These are phyloP conservation scores for Gibbula magus DNA, from an alignment of 2,888 invertebrate species.

Conservation along the genomic window DNA sequence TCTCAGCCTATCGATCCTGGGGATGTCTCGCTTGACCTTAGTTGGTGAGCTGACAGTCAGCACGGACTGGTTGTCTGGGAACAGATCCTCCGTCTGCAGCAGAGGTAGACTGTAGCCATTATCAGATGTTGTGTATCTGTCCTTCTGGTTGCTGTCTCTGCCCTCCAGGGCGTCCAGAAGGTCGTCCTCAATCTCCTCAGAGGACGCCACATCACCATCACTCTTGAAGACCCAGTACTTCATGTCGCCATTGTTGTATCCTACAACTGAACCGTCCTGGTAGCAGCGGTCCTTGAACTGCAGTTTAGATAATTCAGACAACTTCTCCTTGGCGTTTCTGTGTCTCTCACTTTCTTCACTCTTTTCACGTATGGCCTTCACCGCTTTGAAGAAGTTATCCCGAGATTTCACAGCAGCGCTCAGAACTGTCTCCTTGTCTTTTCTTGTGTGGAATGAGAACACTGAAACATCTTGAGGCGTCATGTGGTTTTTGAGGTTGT, in stretches of 20 bases:
- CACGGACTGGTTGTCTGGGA: background rate
- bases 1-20: background rate
- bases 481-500: background rate
- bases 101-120: background rate
- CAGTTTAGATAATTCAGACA: background rate
- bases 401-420: background rate
- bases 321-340: background rate
- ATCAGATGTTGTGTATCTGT: background rate
- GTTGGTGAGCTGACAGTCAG: background rate
- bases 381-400: background rate
- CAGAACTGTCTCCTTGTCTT: background rate
- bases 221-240: background rate
- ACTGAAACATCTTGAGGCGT: background rate
- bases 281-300: background rate
- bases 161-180: background rate
- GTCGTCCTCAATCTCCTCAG: background rate
- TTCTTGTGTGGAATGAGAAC: background rate
- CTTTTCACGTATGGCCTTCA: background rate
- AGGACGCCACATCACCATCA: background rate
- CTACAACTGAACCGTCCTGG: background rate
- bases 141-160: background rate
- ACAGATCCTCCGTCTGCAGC: slow-evolving; percentile 2
- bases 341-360: background rate
- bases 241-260: background rate
- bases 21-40: background rate